phyloP scores from a whole-genome alignment of 92 coral and sea anemone species.

The Galaxea fascicularis region DNA sequence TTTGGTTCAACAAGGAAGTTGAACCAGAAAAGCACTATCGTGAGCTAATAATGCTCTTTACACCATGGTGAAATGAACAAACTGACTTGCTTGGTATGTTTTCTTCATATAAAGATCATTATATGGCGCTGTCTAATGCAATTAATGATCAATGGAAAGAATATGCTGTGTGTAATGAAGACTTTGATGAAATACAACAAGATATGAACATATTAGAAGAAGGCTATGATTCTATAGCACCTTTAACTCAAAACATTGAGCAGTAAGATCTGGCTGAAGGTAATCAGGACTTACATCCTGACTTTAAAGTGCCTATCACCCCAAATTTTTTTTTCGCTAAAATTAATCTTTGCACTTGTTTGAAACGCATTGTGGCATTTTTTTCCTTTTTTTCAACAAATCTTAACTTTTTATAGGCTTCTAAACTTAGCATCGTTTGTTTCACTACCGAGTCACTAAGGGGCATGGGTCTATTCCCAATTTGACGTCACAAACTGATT shows the following conservation, averaged over 20 bases:
- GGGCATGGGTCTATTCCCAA: too few species aligned
- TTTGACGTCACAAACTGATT: too few species aligned
- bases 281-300: conserved; percentile 71
- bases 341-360: too few species aligned
- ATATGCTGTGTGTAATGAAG: conserved; percentile 52
- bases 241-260: conserved; percentile 57
- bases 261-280: conserved; percentile 69
- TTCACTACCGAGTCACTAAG: too few species aligned
- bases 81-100: conserved; percentile 45
- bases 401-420: too few species aligned
- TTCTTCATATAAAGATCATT: conserved; percentile 49
- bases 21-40: conserved; percentile 41
- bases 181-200: conserved; percentile 55
- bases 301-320: too few species aligned
- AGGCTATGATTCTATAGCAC: conserved; percentile 65
- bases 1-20: too few species aligned
- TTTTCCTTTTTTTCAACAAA: too few species aligned
- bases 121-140: neutral
- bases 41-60: conserved; percentile 54
- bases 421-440: too few species aligned
- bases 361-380: too few species aligned
- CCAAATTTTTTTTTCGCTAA: too few species aligned
- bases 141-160: conserved; percentile 31
- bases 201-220: conserved; percentile 53
- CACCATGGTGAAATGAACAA: conserved; percentile 66